phyloP scores from a whole-genome alignment of 2,113 vertebrate species.

The Casuarius casuarius region DNA sequence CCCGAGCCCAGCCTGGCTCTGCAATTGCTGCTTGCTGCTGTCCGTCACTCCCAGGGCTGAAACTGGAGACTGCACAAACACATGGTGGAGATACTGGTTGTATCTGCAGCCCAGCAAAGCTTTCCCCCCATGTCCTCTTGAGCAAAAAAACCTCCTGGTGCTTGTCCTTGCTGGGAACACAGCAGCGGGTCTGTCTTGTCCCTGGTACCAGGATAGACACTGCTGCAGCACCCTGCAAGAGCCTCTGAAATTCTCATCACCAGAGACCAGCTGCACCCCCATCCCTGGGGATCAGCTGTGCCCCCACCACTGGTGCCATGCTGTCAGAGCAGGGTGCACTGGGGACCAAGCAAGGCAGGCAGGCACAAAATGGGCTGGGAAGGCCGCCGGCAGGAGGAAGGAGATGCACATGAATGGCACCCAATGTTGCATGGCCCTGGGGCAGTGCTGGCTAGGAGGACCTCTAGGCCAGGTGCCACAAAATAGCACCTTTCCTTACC shows the following conservation, averaged over 20 bases:
- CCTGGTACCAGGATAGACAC: not conserved
- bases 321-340: not conserved
- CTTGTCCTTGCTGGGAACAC: not conserved
- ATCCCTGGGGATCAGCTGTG: too few species aligned
- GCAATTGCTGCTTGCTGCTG: not conserved
- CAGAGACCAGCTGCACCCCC: too few species aligned
- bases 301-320: too few species aligned
- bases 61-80: not conserved
- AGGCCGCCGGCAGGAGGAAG: not conserved
- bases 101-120: not conserved
- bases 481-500: too few species aligned
- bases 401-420: not conserved
- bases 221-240: rapidly evolving
- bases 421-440: too few species aligned
- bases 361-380: not conserved
- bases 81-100: not conserved
- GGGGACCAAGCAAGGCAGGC: not conserved
- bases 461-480: too few species aligned
- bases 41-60: not conserved
- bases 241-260: not conserved
- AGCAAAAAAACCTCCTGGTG: not conserved
- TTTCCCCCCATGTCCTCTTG: rapidly evolving
- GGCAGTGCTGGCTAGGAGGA: too few species aligned
- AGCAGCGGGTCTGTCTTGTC: not conserved
- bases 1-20: not conserved